Base-by-base conservation (phyloP, 2,113 vertebrate genomes). In the Hymenochirus boettgeri region DNA sequence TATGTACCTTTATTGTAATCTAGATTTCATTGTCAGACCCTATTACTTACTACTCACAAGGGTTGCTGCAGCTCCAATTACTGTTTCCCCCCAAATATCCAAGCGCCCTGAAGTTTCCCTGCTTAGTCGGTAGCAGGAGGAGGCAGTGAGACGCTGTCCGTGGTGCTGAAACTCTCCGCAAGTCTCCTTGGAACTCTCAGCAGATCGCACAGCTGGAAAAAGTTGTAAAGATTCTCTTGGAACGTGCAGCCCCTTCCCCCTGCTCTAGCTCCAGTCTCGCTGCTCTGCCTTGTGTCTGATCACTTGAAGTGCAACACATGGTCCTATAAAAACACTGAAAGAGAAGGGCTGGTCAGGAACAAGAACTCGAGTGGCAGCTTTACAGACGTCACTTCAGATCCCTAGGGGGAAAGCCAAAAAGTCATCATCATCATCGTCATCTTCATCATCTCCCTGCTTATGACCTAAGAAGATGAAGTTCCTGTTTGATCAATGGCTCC, bases 311-410 rank as follows among this genome's bases (percentile, higher is more conserved):
- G 26, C 5, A 46, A 26, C 13, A 51, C 55, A 39, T 52, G 64
- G 31, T 69, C 65, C 65, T 69, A 69, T 69, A 60, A 69, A 69
- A 69, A 55, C 42, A 51, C 29, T 46, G 65, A 46, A 57, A 42
- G 46, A 53, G 65, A 59, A 69, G 65, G 65, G 65, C 47, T 69
- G 65, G 65, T 60, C 65, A 69, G 70, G 61, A 48, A 65, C 31
- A 50, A 70, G 18, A 57, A 77, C 22, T 62, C 73, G 58, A 69
- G 65, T 60, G 65, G 56, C 57, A 53, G 42, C 25, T 45, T 31
- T 53, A 74, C 74, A 87, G 88, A 95, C 92, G 94, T 97, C 93
- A 96, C 84, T 65, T 65, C 64, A 62, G 79, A 73, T 90, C 85
- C 77, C 85, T 78, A 62, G 74, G 81, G 84, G 84, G 83, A 71